phyloP scores from a whole-genome alignment of 2,888 invertebrate genomes.

The Carterocephalus palaemon region DNA sequence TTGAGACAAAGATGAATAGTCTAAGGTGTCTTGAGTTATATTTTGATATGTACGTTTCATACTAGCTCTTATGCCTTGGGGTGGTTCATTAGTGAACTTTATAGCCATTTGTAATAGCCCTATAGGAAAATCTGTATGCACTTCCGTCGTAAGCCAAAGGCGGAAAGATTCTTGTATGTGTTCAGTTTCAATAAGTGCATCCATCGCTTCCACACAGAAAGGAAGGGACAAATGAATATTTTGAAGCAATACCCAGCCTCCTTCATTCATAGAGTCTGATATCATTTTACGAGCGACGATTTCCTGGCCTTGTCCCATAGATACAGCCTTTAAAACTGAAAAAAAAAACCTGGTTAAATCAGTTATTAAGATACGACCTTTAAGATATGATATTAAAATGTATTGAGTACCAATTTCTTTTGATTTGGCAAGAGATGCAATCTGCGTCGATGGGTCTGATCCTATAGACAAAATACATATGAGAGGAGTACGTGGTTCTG shows the following conservation, averaged over 20 bases:
- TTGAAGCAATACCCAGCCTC: constrained; percentile 96
- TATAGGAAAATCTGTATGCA: constrained; percentile 95
- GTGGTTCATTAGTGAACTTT: constrained; percentile 98
- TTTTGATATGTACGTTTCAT: constrained; percentile 95
- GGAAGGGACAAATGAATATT: constrained; percentile 97
- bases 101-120: constrained; percentile 93
- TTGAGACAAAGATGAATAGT: constrained; percentile 93
- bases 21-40: constrained; percentile 93
- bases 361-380: background rate
- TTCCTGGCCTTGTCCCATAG: constrained; percentile 99
- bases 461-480: constrained; percentile 96
- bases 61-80: constrained; percentile 94
- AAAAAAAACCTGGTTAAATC: constrained; percentile 22
- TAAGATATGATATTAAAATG: background rate
- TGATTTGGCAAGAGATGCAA: constrained; percentile 90
- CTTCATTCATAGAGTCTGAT: constrained; percentile 86
- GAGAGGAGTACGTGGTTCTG: constrained; percentile 91
- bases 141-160: constrained; percentile 97
- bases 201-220: constrained; percentile 95
- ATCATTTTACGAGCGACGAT: constrained; percentile 90
- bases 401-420: constrained; percentile 86
- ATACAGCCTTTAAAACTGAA: constrained; percentile 88
- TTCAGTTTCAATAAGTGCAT: constrained; percentile 91
- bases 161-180: constrained; percentile 90
- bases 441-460: constrained; percentile 97